Evolutionary conservation across 2,113 vertebrate genomes (phyloP).

Genomic region (Columbina picui): DNA sequence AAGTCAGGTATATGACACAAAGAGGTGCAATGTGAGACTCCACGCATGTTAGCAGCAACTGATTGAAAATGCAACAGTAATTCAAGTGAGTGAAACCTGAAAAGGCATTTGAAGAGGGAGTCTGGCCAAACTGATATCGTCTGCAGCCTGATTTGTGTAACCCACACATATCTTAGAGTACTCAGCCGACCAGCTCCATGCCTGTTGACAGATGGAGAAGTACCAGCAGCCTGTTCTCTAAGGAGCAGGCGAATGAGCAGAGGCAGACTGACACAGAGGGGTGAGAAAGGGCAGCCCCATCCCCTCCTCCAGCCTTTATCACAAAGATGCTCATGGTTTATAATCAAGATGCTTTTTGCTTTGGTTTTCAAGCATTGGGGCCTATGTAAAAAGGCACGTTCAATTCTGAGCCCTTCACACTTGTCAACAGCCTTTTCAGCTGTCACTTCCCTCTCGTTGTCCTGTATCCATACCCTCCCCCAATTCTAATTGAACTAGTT

Average conservation of each 20-base stretch:
- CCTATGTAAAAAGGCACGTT: neutral
- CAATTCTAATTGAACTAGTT: neutral
- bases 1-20: neutral
- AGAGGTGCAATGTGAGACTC: neutral
- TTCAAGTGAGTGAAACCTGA: neutral
- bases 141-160: neutral
- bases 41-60: accelerated
- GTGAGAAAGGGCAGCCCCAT: neutral
- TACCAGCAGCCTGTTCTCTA: neutral
- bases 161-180: accelerated
- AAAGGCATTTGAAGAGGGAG: neutral
- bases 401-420: neutral
- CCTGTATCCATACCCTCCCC: neutral
- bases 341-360: neutral
- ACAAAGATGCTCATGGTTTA: neutral
- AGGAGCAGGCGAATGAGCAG: accelerated
- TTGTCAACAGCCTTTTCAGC: neutral
- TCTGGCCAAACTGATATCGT: neutral
- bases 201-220: neutral
- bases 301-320: neutral
- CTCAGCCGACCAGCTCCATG: neutral
- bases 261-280: neutral
- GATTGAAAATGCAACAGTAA: neutral
- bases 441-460: neutral
- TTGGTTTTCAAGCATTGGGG: neutral